phyloP scores from a whole-genome alignment of 2,888 invertebrate genomes.

The Tenthredo notha region DNA sequence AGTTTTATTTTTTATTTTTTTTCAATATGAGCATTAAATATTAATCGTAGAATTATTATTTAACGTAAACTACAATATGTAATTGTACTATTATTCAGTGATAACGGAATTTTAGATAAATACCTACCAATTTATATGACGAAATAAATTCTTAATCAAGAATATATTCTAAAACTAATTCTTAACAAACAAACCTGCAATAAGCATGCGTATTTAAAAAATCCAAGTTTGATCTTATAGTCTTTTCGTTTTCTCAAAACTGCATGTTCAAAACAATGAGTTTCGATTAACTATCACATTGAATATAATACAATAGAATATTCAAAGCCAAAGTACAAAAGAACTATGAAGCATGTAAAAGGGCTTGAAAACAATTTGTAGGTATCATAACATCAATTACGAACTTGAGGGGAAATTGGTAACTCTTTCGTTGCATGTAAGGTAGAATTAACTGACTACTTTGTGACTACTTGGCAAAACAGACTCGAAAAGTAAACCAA shows the following conservation, averaged over 20 bases:
- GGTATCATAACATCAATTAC: not conserved
- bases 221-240: conserved; percentile 41
- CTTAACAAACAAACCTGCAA: conserved; percentile 48
- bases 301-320: not conserved
- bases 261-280: conserved; percentile 33
- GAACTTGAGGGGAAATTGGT: not conserved
- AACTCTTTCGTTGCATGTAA: not conserved
- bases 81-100: conserved; percentile 68
- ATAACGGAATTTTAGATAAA: conserved; percentile 49
- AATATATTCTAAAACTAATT: conserved; percentile 48
- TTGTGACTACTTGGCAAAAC: not conserved
- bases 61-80: conserved; percentile 72
- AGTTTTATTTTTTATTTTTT: not conserved
- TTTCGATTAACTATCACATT: not conserved
- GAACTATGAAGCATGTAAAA: not conserved
- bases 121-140: conserved; percentile 47
- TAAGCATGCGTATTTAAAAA: conserved; percentile 42
- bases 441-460: not conserved
- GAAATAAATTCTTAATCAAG: conserved; percentile 51
- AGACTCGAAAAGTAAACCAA: not conserved
- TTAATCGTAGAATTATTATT: conserved; percentile 70
- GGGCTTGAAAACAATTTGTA: conserved; percentile 7
- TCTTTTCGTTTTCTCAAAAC: conserved; percentile 30
- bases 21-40: conserved; percentile 40
- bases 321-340: not conserved